Conservation (phyloP, 2,888 invertebrate species). For the Eupithecia subfuscata region DNA sequence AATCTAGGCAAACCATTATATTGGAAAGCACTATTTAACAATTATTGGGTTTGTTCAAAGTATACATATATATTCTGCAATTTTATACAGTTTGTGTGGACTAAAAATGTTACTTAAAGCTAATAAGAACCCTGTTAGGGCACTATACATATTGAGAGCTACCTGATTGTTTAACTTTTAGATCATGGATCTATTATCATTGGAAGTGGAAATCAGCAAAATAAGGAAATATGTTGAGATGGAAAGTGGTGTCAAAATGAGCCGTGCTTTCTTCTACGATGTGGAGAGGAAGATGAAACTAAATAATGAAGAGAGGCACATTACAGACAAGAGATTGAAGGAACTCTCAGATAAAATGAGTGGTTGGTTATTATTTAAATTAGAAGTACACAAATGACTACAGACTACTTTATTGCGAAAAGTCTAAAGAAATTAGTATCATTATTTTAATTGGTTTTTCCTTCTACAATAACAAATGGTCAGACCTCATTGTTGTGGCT, state of each 20-base stretch:
- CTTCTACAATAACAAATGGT: neutral
- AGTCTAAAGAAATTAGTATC: neutral
- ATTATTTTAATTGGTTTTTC: neutral
- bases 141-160: neutral
- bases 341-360: slow-evolving; percentile 56
- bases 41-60: neutral
- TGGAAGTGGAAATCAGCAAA: slow-evolving; percentile 54
- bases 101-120: neutral
- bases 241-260: slow-evolving; percentile 57
- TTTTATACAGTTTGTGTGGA: too few species aligned
- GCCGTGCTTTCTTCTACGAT: slow-evolving; percentile 52
- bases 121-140: neutral
- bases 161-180: slow-evolving; percentile 28
- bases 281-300: slow-evolving; percentile 54
- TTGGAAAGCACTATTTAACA: neutral
- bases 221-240: slow-evolving; percentile 57
- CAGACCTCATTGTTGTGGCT: neutral
- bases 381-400: neutral
- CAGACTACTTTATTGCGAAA: neutral
- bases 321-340: slow-evolving; percentile 50
- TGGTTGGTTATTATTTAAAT: slow-evolving; percentile 44
- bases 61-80: too few species aligned
- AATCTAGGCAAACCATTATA: neutral
- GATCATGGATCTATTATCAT: slow-evolving; percentile 58
- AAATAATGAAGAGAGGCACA: slow-evolving; percentile 50